phyloP scores from a whole-genome alignment of 1,140 invertebrate genomes.

The Grapholita molesta region DNA sequence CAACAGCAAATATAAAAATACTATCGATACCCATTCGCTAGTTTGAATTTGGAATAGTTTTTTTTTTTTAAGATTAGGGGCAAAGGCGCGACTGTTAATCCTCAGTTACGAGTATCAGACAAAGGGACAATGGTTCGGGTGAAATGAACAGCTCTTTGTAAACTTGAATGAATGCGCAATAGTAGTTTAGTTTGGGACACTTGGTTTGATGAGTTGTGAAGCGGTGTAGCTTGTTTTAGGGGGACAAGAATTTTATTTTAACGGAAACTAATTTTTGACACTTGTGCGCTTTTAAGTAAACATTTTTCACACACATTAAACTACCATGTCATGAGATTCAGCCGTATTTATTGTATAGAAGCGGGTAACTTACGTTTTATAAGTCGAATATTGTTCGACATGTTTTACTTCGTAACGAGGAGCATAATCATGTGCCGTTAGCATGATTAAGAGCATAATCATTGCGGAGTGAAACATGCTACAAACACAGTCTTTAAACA shows the following conservation, averaged over 20 bases:
- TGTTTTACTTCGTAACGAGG: no score
- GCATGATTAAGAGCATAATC: no score
- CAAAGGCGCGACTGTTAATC: constrained; percentile 57
- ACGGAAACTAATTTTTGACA: no score
- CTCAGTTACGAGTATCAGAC: constrained; percentile 55
- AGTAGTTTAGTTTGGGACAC: constrained; percentile 37
- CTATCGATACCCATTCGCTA: not conserved
- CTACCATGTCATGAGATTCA: no score
- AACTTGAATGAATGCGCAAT: constrained; percentile 46
- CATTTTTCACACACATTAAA: no score
- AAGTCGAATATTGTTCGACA: no score
- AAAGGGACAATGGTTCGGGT: constrained; percentile 41
- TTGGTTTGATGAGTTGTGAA: constrained; percentile 28
- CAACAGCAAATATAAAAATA: not conserved
- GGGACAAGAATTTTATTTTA: constrained; percentile 15
- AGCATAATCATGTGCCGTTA: no score
- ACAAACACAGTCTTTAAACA: no score
- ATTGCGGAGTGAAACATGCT: no score
- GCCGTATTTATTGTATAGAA: no score
- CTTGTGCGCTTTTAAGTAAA: no score
- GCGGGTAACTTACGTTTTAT: no score
- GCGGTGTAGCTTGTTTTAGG: constrained; percentile 29
- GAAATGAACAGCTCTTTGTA: constrained; percentile 48
- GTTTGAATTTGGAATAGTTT: constrained; percentile 15
- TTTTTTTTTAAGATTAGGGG: constrained; percentile 22